Evolutionary conservation across 1,140 invertebrate species (phyloP).

Genomic region (Oryctes rhinoceros): DNA sequence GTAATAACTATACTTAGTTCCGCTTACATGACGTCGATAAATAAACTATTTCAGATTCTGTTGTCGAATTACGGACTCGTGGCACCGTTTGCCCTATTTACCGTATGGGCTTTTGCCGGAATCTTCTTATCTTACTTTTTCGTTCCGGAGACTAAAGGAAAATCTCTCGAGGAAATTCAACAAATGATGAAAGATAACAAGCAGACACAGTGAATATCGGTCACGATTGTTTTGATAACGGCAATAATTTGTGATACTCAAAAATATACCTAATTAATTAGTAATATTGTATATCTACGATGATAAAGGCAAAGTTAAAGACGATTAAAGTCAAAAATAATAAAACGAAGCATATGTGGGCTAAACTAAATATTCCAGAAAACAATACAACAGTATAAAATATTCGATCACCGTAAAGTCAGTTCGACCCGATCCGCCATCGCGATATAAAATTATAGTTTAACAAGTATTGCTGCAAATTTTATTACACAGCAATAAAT

Average conservation of each 20-base stretch:
- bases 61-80: slow-evolving; percentile 68
- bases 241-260: background rate
- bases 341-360: no score
- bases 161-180: slow-evolving; percentile 16
- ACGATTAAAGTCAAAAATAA: no score
- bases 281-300: no score
- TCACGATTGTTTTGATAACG: background rate
- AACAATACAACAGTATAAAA: no score
- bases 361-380: no score
- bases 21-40: slow-evolving; percentile 56
- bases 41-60: slow-evolving; percentile 58
- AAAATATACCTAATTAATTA: background rate
- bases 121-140: slow-evolving; percentile 79
- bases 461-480: no score
- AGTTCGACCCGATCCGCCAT: no score
- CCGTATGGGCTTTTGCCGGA: slow-evolving; percentile 73
- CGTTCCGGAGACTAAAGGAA: slow-evolving; percentile 80
- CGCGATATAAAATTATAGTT: no score
- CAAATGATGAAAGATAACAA: background rate
- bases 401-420: no score
- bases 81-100: slow-evolving; percentile 84
- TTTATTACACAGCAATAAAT: no score
- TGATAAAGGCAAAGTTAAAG: no score
- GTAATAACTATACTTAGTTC: slow-evolving; percentile 48
- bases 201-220: background rate